Evolutionary conservation across 2,797 vertebrate genomes (phyloP).

Genomic region (Phoxinus dragarum): DNA sequence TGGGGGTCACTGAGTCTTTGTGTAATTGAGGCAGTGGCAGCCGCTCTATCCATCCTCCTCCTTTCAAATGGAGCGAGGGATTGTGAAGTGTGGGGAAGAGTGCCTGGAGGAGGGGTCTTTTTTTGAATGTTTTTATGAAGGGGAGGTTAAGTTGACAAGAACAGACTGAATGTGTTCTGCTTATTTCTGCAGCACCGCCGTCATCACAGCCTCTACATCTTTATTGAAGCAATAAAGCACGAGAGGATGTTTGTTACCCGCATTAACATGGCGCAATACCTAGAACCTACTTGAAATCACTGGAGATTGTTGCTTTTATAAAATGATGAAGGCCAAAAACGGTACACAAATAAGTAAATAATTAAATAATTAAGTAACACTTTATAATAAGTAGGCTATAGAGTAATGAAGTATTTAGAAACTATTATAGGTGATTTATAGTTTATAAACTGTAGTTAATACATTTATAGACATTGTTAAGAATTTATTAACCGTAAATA

Average conservation of each 20-base stretch:
- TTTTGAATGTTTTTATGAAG: conserved; percentile 79
- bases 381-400: no score
- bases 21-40: conserved; percentile 99
- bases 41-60: conserved; percentile 82
- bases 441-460: no score
- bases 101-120: conserved; percentile 73
- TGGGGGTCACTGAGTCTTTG: conserved; percentile 99
- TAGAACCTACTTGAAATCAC: no score
- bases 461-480: no score
- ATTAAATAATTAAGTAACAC: neutral
- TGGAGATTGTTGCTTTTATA: no score
- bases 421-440: no score
- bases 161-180: conserved; percentile 90
- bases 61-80: conserved; percentile 84
- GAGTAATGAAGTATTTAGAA: no score
- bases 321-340: neutral
- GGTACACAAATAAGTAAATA: neutral
- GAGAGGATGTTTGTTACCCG: neutral
- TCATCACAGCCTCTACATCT: conserved; percentile 92
- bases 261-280: neutral
- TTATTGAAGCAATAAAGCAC: conserved; percentile 70
- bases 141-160: conserved; percentile 90
- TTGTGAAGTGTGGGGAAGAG: conserved; percentile 84
- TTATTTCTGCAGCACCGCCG: conserved; percentile 87
- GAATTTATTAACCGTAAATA: neutral